A percentile compares a stretch with the other conserved stretches of the same genome.
Conservation (phyloP, 2,888 invertebrate genomes). For the Rhagonycha fulva region DNA sequence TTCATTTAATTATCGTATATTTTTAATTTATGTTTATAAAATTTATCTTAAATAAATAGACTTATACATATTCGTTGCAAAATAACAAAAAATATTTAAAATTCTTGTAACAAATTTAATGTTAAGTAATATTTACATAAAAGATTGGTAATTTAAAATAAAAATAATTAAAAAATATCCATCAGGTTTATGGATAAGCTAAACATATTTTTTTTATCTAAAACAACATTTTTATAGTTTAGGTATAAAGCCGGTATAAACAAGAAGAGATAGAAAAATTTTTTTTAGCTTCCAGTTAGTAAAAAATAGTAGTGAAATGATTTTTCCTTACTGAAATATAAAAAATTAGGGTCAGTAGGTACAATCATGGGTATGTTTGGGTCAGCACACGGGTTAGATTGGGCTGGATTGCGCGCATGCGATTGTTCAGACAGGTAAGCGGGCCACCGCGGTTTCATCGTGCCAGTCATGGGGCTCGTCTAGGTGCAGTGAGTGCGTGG, state of each 20-base stretch:
- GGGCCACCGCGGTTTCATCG: slow-evolving; percentile 31
- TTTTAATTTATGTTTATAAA: neutral
- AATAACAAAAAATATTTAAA: neutral
- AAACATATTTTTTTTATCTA: neutral
- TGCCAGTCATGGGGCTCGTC: slow-evolving; percentile 53
- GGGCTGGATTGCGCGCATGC: slow-evolving; percentile 34
- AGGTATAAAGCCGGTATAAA: neutral
- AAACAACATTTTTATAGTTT: neutral
- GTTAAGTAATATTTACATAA: neutral
- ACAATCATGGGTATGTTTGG: slow-evolving; percentile 27
- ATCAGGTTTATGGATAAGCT: neutral
- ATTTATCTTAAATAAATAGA: neutral
- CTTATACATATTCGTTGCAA: neutral
- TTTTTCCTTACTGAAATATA: neutral
- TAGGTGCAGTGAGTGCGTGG: slow-evolving; percentile 53
- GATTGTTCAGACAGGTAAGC: slow-evolving; percentile 36
- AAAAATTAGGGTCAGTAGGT: slow-evolving; percentile 16
- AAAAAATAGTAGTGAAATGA: neutral
- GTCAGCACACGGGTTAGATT: slow-evolving; percentile 26
- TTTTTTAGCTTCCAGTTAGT: neutral
- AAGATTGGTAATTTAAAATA: neutral
- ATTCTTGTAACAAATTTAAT: neutral
- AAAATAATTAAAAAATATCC: neutral
- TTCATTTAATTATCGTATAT: neutral
- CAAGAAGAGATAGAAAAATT: neutral